Base-by-base conservation (phyloP, 1,140 invertebrate genomes). In the Panagrolaimus sp. region DNA sequence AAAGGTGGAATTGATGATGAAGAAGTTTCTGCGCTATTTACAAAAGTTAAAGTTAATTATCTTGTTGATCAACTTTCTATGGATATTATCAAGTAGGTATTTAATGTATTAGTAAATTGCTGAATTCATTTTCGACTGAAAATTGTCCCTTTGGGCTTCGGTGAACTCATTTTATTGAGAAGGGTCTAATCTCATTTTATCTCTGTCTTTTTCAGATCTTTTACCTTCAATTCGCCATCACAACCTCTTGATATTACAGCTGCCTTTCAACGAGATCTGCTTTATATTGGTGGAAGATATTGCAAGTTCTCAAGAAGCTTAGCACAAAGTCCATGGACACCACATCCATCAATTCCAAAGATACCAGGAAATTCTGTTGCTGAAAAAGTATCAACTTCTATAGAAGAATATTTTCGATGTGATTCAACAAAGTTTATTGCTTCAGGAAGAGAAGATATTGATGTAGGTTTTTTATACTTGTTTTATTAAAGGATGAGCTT, bases 371-470 rank as follows among this genome's bases (percentile, higher is more conserved):
- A 71, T 45, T 73, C 71, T 43, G 71, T 73, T 7, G 25, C 67
- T 48, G 67, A 47, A 62, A 78, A 20, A 80, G 67, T 81, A 23
- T 45, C 64, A 42, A 44, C 47, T 43, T 44, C 66, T 13, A 27
- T 82, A 63, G 57, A 70, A 42, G 67, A 70, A n/a, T 45, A 65
- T 25, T 76, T 72, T 63, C 63, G 68, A 63, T 78, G 78, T 9
- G 65, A 67, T 45, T 64, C 61, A 20, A 68, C 63, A 9, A 31
- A 72, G 14, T 81, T 81, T 48, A 65, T 74, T 20, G 71, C 80
- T n/a, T 71, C 71, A 20, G 79, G 79, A 4, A 48, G 79, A 20
- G 79, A 81, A 46, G 79, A 81, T 69, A 75, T 84, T 9, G 84
- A 85, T 81, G 85, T n/a, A n/a, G n/a, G n/a, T n/a, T n/a, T n/a